A percentile compares a stretch with the other conserved stretches of the same genome.
phyloP scores from a whole-genome alignment of 2,888 invertebrate genomes.

The Drosophila crucigera region DNA sequence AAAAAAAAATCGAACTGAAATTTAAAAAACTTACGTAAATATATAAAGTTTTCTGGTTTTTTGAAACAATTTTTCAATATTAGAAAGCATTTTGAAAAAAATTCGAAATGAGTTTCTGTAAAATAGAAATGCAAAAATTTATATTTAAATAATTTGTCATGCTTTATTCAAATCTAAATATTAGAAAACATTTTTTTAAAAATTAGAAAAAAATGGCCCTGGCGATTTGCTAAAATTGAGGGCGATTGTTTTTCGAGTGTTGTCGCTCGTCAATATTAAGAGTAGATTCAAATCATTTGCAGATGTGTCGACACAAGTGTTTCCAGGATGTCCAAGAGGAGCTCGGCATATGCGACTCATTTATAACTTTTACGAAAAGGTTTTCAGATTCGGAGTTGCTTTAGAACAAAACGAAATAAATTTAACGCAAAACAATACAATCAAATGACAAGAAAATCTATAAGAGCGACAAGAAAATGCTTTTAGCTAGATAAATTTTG shows the following conservation, averaged over 20 bases:
- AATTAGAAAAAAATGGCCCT: background rate
- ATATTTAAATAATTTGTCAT: background rate
- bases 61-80: background rate
- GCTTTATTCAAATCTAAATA: background rate
- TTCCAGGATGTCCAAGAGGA: conserved; percentile 25
- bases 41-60: background rate
- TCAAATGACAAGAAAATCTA: conserved; percentile 60
- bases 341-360: conserved; percentile 67
- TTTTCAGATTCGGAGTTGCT: conserved; percentile 10
- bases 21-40: background rate
- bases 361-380: conserved; percentile 40
- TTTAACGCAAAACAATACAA: conserved; percentile 57
- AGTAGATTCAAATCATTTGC: conserved; percentile 73
- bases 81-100: background rate
- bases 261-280: conserved; percentile 51
- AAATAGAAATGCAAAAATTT: background rate
- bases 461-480: conserved; percentile 69
- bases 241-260: background rate
- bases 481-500: conserved; percentile 59
- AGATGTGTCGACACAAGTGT: conserved; percentile 68
- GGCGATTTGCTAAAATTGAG: background rate
- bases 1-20: no score
- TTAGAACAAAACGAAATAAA: conserved; percentile 19
- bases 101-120: background rate
- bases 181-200: background rate